phyloP scores from a whole-genome alignment of 2,888 invertebrate species.

The Hetaerina titia region DNA sequence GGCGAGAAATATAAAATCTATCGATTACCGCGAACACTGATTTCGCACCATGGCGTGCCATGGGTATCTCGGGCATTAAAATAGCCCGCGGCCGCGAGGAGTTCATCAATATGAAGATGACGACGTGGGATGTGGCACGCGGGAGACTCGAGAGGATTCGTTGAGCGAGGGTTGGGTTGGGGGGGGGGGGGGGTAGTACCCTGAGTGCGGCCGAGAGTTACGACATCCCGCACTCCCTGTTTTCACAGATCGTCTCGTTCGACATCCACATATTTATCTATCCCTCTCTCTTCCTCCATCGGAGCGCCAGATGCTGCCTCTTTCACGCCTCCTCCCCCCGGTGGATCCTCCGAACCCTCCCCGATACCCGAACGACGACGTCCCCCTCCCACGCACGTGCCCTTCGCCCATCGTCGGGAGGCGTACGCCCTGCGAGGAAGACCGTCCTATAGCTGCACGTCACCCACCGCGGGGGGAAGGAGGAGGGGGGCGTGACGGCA shows the following conservation, averaged over 20 bases:
- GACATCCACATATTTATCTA: conserved; percentile 12
- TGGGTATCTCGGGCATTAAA: not conserved
- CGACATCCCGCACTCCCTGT: not conserved
- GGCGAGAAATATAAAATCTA: too few relatives aligned
- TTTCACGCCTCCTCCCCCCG: not conserved
- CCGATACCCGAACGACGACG: not conserved
- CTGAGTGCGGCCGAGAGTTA: not conserved
- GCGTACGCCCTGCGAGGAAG: too few relatives aligned
- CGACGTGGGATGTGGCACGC: not conserved
- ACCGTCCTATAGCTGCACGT: too few relatives aligned
- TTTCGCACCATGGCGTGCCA: not conserved
- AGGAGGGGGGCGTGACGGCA: too few relatives aligned
- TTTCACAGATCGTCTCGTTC: conserved; percentile 37
- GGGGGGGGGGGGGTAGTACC: not conserved
- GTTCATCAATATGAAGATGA: conserved; percentile 19
- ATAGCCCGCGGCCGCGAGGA: not conserved
- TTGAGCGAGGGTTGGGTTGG: not conserved
- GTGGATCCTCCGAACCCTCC: not conserved
- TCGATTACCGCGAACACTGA: too few relatives aligned
- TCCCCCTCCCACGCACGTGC: not conserved
- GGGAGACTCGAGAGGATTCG: not conserved
- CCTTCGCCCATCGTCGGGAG: not conserved
- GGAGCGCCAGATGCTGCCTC: conserved; percentile 32
- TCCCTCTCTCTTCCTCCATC: not conserved
- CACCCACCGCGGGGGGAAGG: too few relatives aligned